Base-by-base conservation (phyloP, 2,888 invertebrate genomes). In the Hirtodrosophila cameraria region DNA sequence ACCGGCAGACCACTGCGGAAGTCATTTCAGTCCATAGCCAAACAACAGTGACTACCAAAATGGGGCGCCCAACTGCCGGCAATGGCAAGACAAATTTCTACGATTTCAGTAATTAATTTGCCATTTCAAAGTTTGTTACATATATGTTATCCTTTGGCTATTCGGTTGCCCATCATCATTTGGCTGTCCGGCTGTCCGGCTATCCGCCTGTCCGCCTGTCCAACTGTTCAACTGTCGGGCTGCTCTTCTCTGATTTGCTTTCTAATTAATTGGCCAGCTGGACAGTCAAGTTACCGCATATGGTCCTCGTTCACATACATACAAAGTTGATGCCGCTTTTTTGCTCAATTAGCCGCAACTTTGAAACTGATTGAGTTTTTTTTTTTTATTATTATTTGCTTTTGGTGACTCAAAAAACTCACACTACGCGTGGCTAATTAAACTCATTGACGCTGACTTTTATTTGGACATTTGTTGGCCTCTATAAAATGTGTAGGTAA, bases 41-140 rank as follows among this genome's bases (percentile, higher is more conserved):
- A 80, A 81, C 80, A 84, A 64, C 66, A 74, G 67, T 50, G 70
- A 59, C 82, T 63, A 71, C 79, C 41, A 53, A 42, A 12, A 15
- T 38, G 18, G 18, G 30, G 2, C 9, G 27, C 16, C 36, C 28
- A 27, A 20, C 52, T 43, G 31, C 43, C 49, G 39, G 55, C 38
- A 30, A 38, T 12, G 45, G 69, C 62, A 81, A 80, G 80, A 80
- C 72, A 81, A 83, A 83, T 87, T 86, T 66, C 75, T 68, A 79
- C 67, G 79, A 79, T 78, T 86, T 81, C 68, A 69, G 86, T 86
- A 86, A 86, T 86, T 86, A 86, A 86, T 87, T 87, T 86, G 69
- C 62, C 67, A 80, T 81, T 80, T 75, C 79, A 80, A 80, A 80
- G 75, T 80, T 80, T 81, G 78, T 53, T 55, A 64, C 38, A 43